Evolutionary conservation across 2,888 invertebrate species (phyloP).

Genomic region (Acleris literana): DNA sequence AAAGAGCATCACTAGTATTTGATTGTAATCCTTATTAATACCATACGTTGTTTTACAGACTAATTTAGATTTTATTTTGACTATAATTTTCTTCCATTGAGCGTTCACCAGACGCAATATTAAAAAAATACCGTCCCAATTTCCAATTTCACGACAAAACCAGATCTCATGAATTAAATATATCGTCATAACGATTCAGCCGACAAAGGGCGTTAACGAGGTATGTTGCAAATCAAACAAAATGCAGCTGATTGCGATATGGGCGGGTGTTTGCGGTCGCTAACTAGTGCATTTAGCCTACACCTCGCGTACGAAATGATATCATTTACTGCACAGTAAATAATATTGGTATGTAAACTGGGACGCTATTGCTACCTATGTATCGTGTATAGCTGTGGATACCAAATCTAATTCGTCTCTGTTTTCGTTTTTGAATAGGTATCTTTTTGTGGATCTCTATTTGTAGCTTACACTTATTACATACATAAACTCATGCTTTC

Average conservation of each 20-base stretch:
- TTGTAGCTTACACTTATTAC: no score
- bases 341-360: slow-evolving; percentile 1
- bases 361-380: neutral
- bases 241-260: slow-evolving; percentile 36
- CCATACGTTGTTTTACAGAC: no score
- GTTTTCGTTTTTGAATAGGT: no score
- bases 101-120: no score
- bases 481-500: no score
- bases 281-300: slow-evolving; percentile 33
- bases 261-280: slow-evolving; percentile 31
- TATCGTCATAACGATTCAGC: slow-evolving; percentile 22
- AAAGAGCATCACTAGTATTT: no score
- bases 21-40: no score
- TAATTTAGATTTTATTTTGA: no score
- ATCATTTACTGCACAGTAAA: neutral
- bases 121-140: neutral
- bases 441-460: no score
- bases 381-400: no score
- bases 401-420: no score
- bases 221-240: slow-evolving; percentile 34
- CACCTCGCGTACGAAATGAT: neutral
- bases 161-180: slow-evolving; percentile 27
- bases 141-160: slow-evolving; percentile 5
- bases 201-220: slow-evolving; percentile 30
- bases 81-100: no score